Percentiles rank a stretch among this genome's conserved stretches.
These are phyloP conservation scores for Enchytraeus crypticus DNA, from an alignment of 2,888 invertebrate species.

Conservation along the genomic window DNA sequence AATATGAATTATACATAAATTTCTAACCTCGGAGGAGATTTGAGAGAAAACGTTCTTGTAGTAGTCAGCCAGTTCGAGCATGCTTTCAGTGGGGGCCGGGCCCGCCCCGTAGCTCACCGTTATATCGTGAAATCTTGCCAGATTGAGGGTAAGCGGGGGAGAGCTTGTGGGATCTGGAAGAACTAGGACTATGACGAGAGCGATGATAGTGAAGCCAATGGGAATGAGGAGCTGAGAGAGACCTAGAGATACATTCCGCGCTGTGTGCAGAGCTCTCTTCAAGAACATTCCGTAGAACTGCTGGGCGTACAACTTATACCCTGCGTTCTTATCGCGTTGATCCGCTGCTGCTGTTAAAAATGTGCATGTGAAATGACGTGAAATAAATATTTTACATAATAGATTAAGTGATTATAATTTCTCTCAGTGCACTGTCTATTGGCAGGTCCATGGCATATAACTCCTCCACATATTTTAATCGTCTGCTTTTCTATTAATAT, in stretches of 20 bases:
- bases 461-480: too few relatives aligned
- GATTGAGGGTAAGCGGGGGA: constrained; percentile 13
- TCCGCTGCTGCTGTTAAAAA: background rate
- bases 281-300: constrained; percentile 32
- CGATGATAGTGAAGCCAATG: constrained; percentile 56
- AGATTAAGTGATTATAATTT: too few relatives aligned
- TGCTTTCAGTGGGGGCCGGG: too few relatives aligned
- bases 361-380: background rate
- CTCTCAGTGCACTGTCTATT: too few relatives aligned
- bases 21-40: too few relatives aligned
- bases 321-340: constrained; percentile 15
- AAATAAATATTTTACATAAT: background rate
- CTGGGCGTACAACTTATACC: constrained; percentile 29
- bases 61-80: too few relatives aligned
- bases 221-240: constrained; percentile 60
- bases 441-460: too few relatives aligned
- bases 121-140: constrained; percentile 26
- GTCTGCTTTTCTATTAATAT: too few relatives aligned
- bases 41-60: too few relatives aligned
- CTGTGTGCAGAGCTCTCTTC: constrained; percentile 31
- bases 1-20: too few relatives aligned
- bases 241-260: constrained; percentile 49
- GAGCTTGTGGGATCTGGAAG: constrained; percentile 42
- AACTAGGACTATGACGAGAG: constrained; percentile 55
- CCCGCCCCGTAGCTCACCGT: constrained; percentile 20